Conservation (phyloP, 2,113 vertebrate genomes). For the Neopipo cinnamomea region DNA sequence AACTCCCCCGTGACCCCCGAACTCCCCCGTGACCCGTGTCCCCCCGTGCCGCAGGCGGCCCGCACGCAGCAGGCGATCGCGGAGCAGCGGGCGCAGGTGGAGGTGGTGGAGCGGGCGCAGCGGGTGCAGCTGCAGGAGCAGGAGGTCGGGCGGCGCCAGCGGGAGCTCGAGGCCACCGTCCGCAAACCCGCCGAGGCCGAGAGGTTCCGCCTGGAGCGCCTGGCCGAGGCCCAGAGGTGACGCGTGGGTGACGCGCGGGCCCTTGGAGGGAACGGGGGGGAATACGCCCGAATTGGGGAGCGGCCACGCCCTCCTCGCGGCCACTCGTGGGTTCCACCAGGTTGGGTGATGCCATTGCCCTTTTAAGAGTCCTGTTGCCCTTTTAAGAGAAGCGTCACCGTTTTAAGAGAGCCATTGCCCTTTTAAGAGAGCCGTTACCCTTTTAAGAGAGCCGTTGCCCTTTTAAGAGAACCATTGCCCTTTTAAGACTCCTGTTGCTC, state of each 20-base stretch:
- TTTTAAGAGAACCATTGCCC: no score
- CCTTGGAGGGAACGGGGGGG: neutral
- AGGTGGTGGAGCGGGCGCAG: neutral
- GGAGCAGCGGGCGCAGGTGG: neutral
- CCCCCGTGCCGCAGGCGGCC: neutral
- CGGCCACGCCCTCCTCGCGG: no score
- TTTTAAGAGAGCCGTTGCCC: neutral
- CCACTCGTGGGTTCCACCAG: no score
- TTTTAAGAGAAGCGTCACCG: no score
- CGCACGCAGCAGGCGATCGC: neutral
- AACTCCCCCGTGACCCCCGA: no score
- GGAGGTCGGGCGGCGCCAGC: neutral
- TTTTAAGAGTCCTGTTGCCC: neutral
- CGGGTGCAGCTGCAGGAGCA: neutral
- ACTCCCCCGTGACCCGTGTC: no score
- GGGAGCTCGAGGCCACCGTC: neutral
- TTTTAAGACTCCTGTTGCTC: no score
- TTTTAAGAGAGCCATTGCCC: neutral
- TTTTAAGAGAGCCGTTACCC: no score
- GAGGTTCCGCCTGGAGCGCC: neutral
- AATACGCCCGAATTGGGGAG: no score
- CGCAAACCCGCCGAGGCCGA: neutral
- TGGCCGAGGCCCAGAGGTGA: neutral
- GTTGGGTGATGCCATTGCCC: no score
- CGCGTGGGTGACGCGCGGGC: rapidly evolving